A percentile compares a stretch with the other conserved stretches of the same genome.
Evolutionary conservation across 1,140 invertebrate species (phyloP).

Genomic region (Drosophila hydei): DNA sequence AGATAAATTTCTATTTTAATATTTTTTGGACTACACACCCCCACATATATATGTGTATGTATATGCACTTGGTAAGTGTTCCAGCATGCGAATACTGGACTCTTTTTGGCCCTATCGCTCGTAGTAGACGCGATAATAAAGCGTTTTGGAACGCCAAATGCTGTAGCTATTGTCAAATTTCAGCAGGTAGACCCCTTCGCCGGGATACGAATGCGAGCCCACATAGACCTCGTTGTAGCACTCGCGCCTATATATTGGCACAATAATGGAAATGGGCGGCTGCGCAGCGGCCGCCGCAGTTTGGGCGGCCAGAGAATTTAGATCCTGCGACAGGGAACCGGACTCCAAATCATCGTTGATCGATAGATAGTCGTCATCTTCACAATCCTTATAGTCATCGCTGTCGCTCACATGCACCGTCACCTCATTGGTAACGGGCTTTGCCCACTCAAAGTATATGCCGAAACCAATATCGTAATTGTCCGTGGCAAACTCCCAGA

Average conservation of each 20-base stretch:
- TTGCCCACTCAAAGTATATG: constrained; percentile 99
- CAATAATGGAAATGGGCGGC: constrained; percentile 90
- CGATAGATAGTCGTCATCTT: constrained; percentile 86
- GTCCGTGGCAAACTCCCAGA: constrained; percentile 99
- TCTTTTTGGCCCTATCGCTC: constrained; percentile 86
- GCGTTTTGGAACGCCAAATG: constrained; percentile 98
- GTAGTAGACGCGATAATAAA: constrained; percentile 99
- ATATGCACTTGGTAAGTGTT: constrained; percentile 12
- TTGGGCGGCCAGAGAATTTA: constrained; percentile 44
- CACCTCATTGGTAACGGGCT: constrained; percentile 92
- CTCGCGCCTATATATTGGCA: constrained; percentile 97
- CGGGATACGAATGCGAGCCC: constrained; percentile 98
- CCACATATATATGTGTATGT: constrained; percentile 12
- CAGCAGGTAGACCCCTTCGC: constrained; percentile 97
- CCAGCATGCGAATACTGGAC: not conserved
- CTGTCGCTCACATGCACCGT: constrained; percentile 95
- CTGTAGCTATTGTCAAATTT: constrained; percentile 99
- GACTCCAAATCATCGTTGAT: constrained; percentile 84
- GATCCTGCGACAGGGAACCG: constrained; percentile 75
- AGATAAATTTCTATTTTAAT: constrained; percentile 3
- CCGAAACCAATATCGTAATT: constrained; percentile 99
- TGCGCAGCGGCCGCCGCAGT: constrained; percentile 54
- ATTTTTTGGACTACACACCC: constrained; percentile 5
- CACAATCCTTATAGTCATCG: constrained; percentile 88
- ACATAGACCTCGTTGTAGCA: constrained; percentile 98